These are phyloP conservation scores for Paramisgurnus dabryanus DNA, from an alignment of 2,113 vertebrate genomes.

Conservation along the genomic window DNA sequence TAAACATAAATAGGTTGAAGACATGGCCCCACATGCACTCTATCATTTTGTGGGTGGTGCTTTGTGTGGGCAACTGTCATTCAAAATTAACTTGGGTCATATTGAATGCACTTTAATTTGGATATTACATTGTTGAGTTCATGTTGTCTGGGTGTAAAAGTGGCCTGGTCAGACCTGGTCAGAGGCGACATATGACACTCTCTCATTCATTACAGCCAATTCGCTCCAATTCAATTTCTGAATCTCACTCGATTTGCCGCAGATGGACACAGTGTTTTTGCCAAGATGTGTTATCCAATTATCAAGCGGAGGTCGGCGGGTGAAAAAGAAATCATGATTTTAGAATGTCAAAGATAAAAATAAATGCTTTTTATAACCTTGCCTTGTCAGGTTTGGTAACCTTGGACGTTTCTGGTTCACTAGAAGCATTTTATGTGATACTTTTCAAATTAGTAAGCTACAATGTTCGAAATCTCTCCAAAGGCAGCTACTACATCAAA, in stretches of 20 bases:
- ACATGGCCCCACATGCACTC: too few species aligned
- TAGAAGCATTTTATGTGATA: background rate
- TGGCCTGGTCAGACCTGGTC: background rate
- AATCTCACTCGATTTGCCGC: slow-evolving; percentile 44
- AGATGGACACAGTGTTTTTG: slow-evolving; percentile 48
- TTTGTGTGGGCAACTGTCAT: too few species aligned
- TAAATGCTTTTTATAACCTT: background rate
- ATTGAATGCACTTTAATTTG: background rate
- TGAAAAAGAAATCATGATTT: slow-evolving; percentile 6
- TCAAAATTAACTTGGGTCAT: too few species aligned
- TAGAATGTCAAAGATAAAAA: slow-evolving; percentile 24
- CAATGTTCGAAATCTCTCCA: background rate
- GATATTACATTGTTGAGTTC: background rate
- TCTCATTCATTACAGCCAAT: slow-evolving; percentile 42
- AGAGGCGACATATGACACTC: slow-evolving; percentile 39
- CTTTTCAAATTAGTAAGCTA: background rate
- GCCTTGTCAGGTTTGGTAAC: background rate
- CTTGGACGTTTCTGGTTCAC: background rate
- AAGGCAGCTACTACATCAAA: background rate
- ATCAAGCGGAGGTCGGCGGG: slow-evolving; percentile 7
- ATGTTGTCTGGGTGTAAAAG: background rate
- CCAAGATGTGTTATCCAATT: slow-evolving; percentile 43
- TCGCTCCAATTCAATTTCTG: slow-evolving; percentile 40
- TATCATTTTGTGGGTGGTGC: too few species aligned
- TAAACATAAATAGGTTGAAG: too few species aligned